phyloP scores from a whole-genome alignment of 2,888 invertebrate species.

The Drosophila longiperda region DNA sequence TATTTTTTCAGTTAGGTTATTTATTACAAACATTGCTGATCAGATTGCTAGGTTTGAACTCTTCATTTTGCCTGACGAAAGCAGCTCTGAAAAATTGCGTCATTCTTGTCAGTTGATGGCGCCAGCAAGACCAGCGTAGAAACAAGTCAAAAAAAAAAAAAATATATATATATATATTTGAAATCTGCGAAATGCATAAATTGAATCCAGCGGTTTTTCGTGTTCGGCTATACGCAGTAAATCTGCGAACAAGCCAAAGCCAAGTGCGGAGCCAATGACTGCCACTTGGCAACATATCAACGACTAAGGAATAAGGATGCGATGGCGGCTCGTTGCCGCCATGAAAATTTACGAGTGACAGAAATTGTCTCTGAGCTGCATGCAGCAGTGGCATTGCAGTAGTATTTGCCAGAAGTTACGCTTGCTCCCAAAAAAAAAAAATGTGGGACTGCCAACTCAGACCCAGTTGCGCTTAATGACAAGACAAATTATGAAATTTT shows the following conservation, averaged over 20 bases:
- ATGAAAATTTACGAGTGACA: constrained; percentile 78
- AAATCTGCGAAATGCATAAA: constrained; percentile 67
- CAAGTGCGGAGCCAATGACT: constrained; percentile 69
- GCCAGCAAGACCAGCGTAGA: constrained; percentile 49
- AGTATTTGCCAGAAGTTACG: constrained; percentile 41
- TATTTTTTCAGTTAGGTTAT: not conserved
- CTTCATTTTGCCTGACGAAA: constrained; percentile 18
- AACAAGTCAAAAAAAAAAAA: not conserved
- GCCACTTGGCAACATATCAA: constrained; percentile 74
- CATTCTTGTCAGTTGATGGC: constrained; percentile 56
- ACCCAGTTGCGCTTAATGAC: constrained; percentile 61
- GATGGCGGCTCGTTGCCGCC: constrained; percentile 77
- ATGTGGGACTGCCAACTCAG: constrained; percentile 35
- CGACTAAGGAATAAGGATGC: constrained; percentile 51
- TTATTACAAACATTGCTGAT: constrained; percentile 1
- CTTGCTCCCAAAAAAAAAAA: not conserved
- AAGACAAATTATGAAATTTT: constrained; percentile 77
- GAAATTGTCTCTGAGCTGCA: constrained; percentile 59
- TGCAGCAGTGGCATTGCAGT: constrained; percentile 35
- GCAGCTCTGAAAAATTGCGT: constrained; percentile 42
- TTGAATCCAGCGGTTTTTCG: constrained; percentile 59
- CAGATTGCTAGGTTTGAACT: not conserved
- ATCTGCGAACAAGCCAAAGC: constrained; percentile 60
- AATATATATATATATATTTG: constrained; percentile 20
- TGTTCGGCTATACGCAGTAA: constrained; percentile 61